These are phyloP conservation scores for Sylvia atricapilla DNA, from an alignment of 2,113 vertebrate species.

Conservation along the genomic window DNA sequence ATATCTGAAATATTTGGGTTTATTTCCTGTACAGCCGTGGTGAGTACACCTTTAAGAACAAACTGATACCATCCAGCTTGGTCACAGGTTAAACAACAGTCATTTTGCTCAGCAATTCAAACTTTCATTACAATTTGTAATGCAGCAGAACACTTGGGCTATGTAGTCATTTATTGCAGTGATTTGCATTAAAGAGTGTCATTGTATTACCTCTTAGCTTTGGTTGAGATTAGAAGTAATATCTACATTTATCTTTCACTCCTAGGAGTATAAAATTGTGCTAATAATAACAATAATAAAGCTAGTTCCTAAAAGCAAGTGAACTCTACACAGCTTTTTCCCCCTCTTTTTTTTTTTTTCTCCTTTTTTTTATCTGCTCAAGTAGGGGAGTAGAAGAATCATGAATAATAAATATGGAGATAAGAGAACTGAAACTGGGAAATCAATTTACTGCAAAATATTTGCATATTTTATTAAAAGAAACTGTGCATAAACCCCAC, in stretches of 20 bases:
- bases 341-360: neutral
- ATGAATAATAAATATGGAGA: conserved; percentile 84
- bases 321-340: conserved; percentile 32
- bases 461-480: conserved; percentile 89
- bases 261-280: conserved; percentile 53
- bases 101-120: conserved; percentile 54
- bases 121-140: conserved; percentile 53
- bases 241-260: conserved; percentile 63
- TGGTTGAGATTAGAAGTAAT: conserved; percentile 61
- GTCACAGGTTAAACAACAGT: conserved; percentile 42
- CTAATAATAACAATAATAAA: conserved; percentile 69
- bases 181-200: conserved; percentile 56
- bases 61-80: neutral
- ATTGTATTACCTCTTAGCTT: conserved; percentile 64
- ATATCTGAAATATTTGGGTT: neutral
- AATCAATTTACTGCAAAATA: conserved; percentile 85
- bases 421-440: conserved; percentile 82
- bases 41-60: conserved; percentile 36
- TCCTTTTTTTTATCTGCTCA: neutral
- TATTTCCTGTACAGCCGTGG: neutral
- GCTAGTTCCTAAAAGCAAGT: conserved; percentile 63
- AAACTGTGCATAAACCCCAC: conserved; percentile 75
- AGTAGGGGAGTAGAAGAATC: conserved; percentile 66
- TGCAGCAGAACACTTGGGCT: conserved; percentile 51
- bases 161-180: conserved; percentile 67